Evolutionary conservation across 1,140 invertebrate genomes (phyloP), one percentile per base, ranked within the genome.

Genomic region (Pararge aegeria): DNA sequence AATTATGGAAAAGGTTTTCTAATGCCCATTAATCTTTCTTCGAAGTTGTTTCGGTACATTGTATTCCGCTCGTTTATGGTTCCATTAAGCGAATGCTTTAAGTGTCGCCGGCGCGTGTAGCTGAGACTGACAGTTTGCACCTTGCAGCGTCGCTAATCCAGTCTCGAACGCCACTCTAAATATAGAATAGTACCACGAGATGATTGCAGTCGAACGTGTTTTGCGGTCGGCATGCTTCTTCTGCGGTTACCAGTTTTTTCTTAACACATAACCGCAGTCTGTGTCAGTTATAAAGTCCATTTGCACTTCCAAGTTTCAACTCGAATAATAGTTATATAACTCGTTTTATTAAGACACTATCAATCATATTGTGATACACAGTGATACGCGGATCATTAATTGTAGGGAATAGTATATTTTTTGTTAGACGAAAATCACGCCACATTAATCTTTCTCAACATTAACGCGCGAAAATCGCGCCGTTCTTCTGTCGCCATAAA

Each of bases 401-500:
- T 50, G 24, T 18, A 5, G 38, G 46, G 55, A 56, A 52, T 27
- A 37, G 12, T 34, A 5, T 34, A 46, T 44, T 56, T 61, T 48
- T 70, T 70, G 76, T 75, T 80, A 62, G 60, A 75, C 71, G 72
- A 75, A 68, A 66, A 68, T 73, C 70, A 66, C 63, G 56, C 64
- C 68, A 68, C 81, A 85, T 87, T 87, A 82, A 83, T 87, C 82
- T 82, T 80, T 80, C 71, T 68, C 67, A 72, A 72, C 78, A 78
- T 87, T 80, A 84, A 74, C 71, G 78, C 73, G 76, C 68, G 70
- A 82, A 87, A 82, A 83, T 86, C 76, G 75, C 75, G 70, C 74
- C 75, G 74, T 70, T 75, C 73, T 71, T 71, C 70, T 78, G 81
- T 84, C 75, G 73, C 72, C 81, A 86, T 89, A 86, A 89, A 89